Evolutionary conservation across 2,797 vertebrate genomes (phyloP), one percentile per base, ranked within the genome.

Genomic region (Cirrhinus molitorella): DNA sequence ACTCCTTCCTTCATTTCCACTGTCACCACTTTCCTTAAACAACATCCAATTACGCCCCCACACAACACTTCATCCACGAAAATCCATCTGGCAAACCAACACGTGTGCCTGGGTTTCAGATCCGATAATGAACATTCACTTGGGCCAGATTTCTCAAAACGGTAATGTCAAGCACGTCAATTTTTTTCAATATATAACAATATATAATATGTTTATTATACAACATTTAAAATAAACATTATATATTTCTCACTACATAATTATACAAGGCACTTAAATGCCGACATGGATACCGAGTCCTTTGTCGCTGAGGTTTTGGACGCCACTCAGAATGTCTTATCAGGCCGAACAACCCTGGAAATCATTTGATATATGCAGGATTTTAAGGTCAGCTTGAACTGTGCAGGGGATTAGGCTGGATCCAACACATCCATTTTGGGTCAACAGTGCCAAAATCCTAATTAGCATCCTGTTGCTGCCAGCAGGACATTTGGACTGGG

Each of bases 401-500:
- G 72, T 75, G 70, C 61, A 65, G 84, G 85, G 83, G 85, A 81
- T 75, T 87, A 86, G 71, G 81, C 75, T 84, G 75, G 85, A 89
- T 83, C 81, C 79, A 86, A 79, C 71, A 72, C 84, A 83, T 81
- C 81, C 83, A 81, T 80, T 89, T 85, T 73, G 40, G 85, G 83
- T 65, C 76, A 25, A 55, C 34, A 17, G 66, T 87, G 89, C 90
- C 89, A 90, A 89, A 85, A 87, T 79, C 85, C 89, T 89, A 88
- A 91, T 90, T 86, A 88, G 78, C 85, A 87, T 80, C 59, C 31
- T 3, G 71, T 74, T 67, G 66, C 67, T 88, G 86, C 88, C 91
- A 91, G 86, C 87, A 79, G 88, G 88, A 84, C 88, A 74, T 86
- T 79, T 84, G 57, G 82, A 45, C 71, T 73, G 86, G 80, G 37